Conservation (phyloP, 2,888 invertebrate genomes). For the Sinopyrophorus schimmeli region DNA sequence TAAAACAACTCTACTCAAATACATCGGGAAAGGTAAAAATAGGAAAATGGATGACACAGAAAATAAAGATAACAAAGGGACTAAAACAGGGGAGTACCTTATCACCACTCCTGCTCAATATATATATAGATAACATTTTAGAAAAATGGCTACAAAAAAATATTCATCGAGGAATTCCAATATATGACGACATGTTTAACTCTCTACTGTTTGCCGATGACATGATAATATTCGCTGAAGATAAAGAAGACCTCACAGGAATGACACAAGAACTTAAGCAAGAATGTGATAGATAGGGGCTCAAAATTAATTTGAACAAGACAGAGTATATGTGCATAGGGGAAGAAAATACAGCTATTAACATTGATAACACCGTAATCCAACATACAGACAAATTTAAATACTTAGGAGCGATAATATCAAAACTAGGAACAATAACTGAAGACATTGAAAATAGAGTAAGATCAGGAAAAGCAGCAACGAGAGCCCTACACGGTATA, state of each 20-base stretch:
- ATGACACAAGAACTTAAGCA: neutral
- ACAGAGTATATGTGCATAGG: conserved; percentile 3
- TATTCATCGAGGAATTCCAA: neutral
- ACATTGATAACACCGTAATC: neutral
- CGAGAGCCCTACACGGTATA: neutral
- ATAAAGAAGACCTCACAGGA: neutral
- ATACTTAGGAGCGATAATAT: conserved; percentile 2
- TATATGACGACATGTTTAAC: neutral
- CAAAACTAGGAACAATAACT: neutral
- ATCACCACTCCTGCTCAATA: neutral
- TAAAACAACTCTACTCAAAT: conserved; percentile 1
- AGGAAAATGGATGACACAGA: conserved; percentile 2
- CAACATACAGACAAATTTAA: neutral
- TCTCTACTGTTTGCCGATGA: conserved; percentile 1
- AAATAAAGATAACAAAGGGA: neutral
- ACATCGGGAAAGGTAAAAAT: conserved; percentile 6
- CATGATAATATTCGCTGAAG: neutral
- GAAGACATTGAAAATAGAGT: conserved; percentile 1
- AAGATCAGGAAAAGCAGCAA: conserved; percentile 2
- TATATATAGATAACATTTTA: neutral
- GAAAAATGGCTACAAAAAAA: neutral
- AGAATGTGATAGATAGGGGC: neutral
- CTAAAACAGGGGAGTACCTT: conserved; percentile 7
- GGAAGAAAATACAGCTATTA: conserved; percentile 1
- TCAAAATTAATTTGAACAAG: neutral